These are phyloP conservation scores for Aplysina aerophoba DNA, from an alignment of 37 sponge, comb jelly and placozoan genomes.

Conservation along the genomic window DNA sequence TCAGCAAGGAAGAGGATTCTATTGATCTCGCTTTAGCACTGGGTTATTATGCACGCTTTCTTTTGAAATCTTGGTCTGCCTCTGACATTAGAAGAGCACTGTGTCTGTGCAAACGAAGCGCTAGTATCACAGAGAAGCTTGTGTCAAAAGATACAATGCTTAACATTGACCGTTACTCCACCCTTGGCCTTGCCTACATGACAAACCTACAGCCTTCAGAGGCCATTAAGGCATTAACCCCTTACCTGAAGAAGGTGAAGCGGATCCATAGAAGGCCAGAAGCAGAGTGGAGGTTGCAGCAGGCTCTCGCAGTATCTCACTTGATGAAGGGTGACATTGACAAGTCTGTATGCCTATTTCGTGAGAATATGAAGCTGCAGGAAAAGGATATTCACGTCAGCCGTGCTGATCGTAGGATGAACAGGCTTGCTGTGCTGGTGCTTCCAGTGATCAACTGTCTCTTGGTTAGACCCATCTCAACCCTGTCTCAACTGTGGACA, in stretches of 20 bases:
- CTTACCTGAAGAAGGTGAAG: background rate
- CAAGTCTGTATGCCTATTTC: background rate
- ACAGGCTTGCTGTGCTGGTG: background rate
- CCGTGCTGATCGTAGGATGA: background rate
- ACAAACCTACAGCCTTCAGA: background rate
- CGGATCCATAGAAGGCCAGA: background rate
- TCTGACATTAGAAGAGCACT: background rate
- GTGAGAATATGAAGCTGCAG: background rate
- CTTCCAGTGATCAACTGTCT: background rate
- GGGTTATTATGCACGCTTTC: conserved; percentile 2
- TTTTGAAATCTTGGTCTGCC: background rate
- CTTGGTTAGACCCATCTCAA: no score
- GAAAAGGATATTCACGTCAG: background rate
- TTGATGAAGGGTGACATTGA: background rate
- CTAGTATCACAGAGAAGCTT: background rate
- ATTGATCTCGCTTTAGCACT: background rate
- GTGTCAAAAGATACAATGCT: background rate
- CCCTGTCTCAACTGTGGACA: no score
- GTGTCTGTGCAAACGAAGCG: no score
- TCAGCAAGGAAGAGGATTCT: background rate
- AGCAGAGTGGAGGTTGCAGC: conserved; percentile 22
- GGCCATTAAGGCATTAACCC: background rate
- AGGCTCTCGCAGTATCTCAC: background rate
- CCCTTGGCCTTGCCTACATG: background rate
- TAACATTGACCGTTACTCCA: background rate